Evolutionary conservation across 1,140 invertebrate genomes (phyloP).

Genomic region (Aphelenchoides fujianensis): DNA sequence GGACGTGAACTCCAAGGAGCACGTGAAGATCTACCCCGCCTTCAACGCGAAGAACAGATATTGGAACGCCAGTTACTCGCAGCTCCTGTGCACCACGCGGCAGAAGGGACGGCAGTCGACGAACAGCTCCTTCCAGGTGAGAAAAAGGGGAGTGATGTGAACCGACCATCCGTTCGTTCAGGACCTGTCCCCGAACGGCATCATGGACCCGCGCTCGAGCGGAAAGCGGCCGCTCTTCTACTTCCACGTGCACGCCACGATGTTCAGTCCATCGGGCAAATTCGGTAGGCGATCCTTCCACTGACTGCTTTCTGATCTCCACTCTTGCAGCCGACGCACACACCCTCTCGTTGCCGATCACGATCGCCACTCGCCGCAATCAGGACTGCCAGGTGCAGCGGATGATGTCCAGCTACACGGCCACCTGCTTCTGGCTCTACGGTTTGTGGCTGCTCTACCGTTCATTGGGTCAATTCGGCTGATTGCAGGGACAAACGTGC

Average conservation of each 20-base stretch:
- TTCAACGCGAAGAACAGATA: slow-evolving; percentile 58
- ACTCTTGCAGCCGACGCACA: slow-evolving; percentile 56
- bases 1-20: slow-evolving; percentile 61
- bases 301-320: slow-evolving; percentile 58
- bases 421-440: slow-evolving; percentile 56
- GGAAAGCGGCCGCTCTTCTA: slow-evolving; percentile 62
- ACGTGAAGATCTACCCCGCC: slow-evolving; percentile 59
- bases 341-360: slow-evolving; percentile 60
- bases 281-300: slow-evolving; percentile 60
- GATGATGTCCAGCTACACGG: slow-evolving; percentile 58
- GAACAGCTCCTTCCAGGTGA: slow-evolving; percentile 60
- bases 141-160: slow-evolving; percentile 12
- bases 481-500: slow-evolving; percentile 38
- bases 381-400: slow-evolving; percentile 58
- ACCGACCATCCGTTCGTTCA: slow-evolving; percentile 25
- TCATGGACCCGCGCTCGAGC: slow-evolving; percentile 48
- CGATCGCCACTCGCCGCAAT: slow-evolving; percentile 58
- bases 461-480: not conserved
- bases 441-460: slow-evolving; percentile 16
- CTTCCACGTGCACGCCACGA: slow-evolving; percentile 59
- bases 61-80: slow-evolving; percentile 61
- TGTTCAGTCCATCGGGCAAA: slow-evolving; percentile 60
- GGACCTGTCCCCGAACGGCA: slow-evolving; percentile 54
- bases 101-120: slow-evolving; percentile 60
- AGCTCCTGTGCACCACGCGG: slow-evolving; percentile 58